Evolutionary conservation across 2,888 invertebrate species (phyloP).

Genomic region (Conchocele bisecta): DNA sequence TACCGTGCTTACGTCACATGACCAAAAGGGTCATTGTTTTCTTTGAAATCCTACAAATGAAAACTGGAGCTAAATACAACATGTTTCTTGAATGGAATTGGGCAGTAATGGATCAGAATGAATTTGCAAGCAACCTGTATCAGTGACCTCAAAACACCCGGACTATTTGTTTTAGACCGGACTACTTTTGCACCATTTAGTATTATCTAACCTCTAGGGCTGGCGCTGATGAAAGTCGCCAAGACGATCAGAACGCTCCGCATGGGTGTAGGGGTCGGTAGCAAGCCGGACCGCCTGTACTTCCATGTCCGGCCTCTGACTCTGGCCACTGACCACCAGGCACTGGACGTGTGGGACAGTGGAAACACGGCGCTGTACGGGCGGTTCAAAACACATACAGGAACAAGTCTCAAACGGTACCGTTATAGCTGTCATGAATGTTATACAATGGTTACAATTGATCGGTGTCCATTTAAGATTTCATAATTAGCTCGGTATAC

Average conservation of each 20-base stretch:
- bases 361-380: constrained; percentile 33
- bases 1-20: constrained; percentile 28
- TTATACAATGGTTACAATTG: too few species aligned
- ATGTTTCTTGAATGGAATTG: constrained; percentile 42
- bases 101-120: too few species aligned
- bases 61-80: too few species aligned
- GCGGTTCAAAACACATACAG: constrained; percentile 33
- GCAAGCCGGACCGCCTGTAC: constrained; percentile 53
- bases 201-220: too few species aligned
- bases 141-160: too few species aligned
- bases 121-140: too few species aligned
- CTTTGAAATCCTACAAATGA: too few species aligned
- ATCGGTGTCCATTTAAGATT: too few species aligned
- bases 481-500: background rate
- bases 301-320: constrained; percentile 50
- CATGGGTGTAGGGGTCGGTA: constrained; percentile 55
- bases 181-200: too few species aligned
- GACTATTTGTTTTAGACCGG: too few species aligned
- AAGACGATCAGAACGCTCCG: constrained; percentile 35
- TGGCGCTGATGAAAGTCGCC: constrained; percentile 43
- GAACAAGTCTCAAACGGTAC: constrained; percentile 38
- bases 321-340: constrained; percentile 24
- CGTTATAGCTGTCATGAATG: background rate
- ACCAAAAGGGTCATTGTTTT: too few species aligned
- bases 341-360: constrained; percentile 52